phyloP scores from a whole-genome alignment of 2,888 invertebrate species.

The Apotomis betuletana region DNA sequence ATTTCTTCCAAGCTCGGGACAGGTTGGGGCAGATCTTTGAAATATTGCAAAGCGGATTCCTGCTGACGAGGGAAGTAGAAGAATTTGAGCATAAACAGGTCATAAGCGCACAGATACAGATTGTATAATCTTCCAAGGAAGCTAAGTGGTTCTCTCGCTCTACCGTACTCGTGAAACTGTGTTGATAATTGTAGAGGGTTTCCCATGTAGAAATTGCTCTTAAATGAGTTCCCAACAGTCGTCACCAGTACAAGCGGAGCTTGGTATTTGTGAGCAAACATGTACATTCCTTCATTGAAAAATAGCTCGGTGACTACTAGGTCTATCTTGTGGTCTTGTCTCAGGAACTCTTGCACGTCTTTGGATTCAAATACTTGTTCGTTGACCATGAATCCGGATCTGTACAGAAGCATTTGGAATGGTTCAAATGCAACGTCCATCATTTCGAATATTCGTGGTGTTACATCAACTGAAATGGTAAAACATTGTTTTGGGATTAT shows the following conservation, averaged over 20 bases:
- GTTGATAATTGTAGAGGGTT: conserved; percentile 46
- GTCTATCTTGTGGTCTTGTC: conserved; percentile 44
- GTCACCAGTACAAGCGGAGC: conserved; percentile 44
- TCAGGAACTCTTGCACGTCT: conserved; percentile 43
- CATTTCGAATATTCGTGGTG: conserved; percentile 40
- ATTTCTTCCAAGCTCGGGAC: conserved; percentile 47
- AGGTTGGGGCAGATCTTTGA: conserved; percentile 43
- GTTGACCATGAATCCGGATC: conserved; percentile 35
- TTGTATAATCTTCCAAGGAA: conserved; percentile 44
- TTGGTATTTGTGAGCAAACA: conserved; percentile 46
- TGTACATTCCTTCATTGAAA: conserved; percentile 44
- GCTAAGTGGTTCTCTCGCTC: conserved; percentile 29
- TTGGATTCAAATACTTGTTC: conserved; percentile 42
- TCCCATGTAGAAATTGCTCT: conserved; percentile 41
- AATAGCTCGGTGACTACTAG: conserved; percentile 43
- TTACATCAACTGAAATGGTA: conserved; percentile 39
- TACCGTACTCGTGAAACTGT: conserved; percentile 42
- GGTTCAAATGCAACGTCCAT: conserved; percentile 29
- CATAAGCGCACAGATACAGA: conserved; percentile 29
- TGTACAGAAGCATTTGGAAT: conserved; percentile 41
- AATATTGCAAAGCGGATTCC: conserved; percentile 49
- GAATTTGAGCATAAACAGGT: conserved; percentile 36
- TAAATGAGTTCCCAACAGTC: conserved; percentile 44
- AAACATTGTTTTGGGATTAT: not conserved
- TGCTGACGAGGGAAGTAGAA: conserved; percentile 44